Evolutionary conservation across 2,888 invertebrate species (phyloP).

Genomic region (Monoplex corrugatus): DNA sequence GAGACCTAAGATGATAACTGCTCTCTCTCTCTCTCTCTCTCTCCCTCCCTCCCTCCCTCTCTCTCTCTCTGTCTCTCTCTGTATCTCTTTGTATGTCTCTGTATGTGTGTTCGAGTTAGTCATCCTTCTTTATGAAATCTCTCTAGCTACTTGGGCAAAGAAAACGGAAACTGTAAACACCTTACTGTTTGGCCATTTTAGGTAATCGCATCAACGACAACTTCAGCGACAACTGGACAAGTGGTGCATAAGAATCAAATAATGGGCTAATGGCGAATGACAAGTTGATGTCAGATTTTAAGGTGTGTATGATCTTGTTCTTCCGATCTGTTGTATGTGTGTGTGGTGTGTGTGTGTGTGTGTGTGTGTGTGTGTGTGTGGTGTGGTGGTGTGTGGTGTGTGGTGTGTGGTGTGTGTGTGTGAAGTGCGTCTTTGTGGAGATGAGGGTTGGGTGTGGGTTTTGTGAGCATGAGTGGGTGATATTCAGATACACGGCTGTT

Average conservation of each 20-base stretch:
- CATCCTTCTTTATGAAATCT: background rate
- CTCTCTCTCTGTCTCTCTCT: background rate
- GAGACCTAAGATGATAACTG: too few species aligned
- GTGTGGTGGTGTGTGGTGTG: background rate
- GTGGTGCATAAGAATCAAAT: too few species aligned
- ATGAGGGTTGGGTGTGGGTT: background rate
- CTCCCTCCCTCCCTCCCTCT: background rate
- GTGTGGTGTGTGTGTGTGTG: conserved; percentile 30
- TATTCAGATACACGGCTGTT: too few species aligned
- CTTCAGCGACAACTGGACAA: too few species aligned
- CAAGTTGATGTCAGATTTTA: background rate
- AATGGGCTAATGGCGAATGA: too few species aligned
- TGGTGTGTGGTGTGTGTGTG: too few species aligned
- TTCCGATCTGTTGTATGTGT: background rate
- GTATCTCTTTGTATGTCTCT: background rate
- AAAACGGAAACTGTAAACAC: too few species aligned
- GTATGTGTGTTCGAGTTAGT: background rate
- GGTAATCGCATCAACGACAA: too few species aligned
- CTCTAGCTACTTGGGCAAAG: too few species aligned
- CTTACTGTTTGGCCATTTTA: too few species aligned
- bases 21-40: background rate
- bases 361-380: conserved; percentile 6
- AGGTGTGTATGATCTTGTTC: background rate
- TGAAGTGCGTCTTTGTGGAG: background rate
- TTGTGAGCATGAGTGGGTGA: background rate